Conservation (phyloP, 1,140 invertebrate species). For the Platyura marginata region DNA sequence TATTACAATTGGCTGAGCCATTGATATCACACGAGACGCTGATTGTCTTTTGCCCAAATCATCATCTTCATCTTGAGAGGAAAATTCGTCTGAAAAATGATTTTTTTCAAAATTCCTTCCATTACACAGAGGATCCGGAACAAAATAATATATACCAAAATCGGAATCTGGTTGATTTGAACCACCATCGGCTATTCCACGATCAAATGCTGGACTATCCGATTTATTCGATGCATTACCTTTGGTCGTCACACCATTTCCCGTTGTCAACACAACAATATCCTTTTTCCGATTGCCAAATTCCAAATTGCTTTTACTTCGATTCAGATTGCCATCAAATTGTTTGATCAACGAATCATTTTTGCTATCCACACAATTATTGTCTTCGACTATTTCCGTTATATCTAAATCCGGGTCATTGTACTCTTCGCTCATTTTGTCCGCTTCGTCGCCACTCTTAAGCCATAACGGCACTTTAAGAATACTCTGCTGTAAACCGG, state of each 20-base stretch:
- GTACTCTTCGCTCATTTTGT: slow-evolving; percentile 11
- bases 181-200: slow-evolving; percentile 64
- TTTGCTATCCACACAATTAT: slow-evolving; percentile 10
- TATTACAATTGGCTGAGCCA: slow-evolving; percentile 25
- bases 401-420: neutral
- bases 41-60: slow-evolving; percentile 6
- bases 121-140: neutral
- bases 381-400: no score
- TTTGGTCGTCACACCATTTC: neutral
- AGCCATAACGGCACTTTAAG: slow-evolving; percentile 72
- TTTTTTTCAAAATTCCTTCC: no score
- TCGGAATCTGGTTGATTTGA: slow-evolving; percentile 65
- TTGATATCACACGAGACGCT: slow-evolving; percentile 1
- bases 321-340: slow-evolving; percentile 4
- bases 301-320: slow-evolving; percentile 22
- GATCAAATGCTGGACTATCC: slow-evolving; percentile 28
- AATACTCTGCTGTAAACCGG: slow-evolving; percentile 70
- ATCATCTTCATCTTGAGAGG: slow-evolving; percentile 38
- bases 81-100: slow-evolving; percentile 51
- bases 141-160: slow-evolving; percentile 32
- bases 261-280: neutral
- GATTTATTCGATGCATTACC: neutral
- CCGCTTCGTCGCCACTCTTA: slow-evolving; percentile 33
- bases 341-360: slow-evolving; percentile 6
- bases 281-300: no score